Percentiles rank a stretch among this genome's conserved stretches.
phyloP scores from a whole-genome alignment of 2,113 vertebrate species.

The Aepyceros melampus region DNA sequence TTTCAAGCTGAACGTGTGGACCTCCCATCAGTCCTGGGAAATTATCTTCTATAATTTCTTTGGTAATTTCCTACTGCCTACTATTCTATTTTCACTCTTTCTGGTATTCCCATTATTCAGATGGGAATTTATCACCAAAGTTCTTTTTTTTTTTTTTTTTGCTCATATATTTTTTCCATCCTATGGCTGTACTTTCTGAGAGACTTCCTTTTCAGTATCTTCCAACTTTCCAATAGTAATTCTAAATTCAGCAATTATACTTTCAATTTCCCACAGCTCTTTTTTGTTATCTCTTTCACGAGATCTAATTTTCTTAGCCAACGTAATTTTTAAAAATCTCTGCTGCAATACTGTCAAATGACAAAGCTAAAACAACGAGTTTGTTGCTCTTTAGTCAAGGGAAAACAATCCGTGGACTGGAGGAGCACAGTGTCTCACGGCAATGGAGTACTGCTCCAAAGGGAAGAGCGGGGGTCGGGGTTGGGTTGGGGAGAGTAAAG shows the following conservation, averaged over 20 bases:
- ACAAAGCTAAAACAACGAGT: not conserved
- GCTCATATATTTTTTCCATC: not conserved
- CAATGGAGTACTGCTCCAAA: not conserved
- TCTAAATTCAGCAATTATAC: not conserved
- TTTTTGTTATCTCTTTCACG: not conserved
- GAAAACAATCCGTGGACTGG: not conserved
- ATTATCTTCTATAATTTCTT: not conserved
- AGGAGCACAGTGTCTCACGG: not conserved
- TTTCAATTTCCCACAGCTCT: not conserved
- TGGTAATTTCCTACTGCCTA: not conserved
- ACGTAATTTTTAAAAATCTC: not conserved
- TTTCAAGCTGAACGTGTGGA: not conserved
- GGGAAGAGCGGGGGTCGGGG: rapidly evolving
- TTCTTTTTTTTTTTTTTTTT: not conserved
- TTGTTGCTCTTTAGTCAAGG: not conserved
- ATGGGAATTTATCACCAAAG: not conserved
- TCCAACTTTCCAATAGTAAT: not conserved
- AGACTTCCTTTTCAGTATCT: not conserved
- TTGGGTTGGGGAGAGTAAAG: not conserved
- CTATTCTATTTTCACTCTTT: not conserved
- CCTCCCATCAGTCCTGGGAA: not conserved
- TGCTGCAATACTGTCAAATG: not conserved
- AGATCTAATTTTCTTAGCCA: not conserved
- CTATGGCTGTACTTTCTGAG: not conserved
- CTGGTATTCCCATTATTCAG: not conserved